Conservation (phyloP, 35 echinoderm and acorn worm species). For the Holothuria glaberrima region DNA sequence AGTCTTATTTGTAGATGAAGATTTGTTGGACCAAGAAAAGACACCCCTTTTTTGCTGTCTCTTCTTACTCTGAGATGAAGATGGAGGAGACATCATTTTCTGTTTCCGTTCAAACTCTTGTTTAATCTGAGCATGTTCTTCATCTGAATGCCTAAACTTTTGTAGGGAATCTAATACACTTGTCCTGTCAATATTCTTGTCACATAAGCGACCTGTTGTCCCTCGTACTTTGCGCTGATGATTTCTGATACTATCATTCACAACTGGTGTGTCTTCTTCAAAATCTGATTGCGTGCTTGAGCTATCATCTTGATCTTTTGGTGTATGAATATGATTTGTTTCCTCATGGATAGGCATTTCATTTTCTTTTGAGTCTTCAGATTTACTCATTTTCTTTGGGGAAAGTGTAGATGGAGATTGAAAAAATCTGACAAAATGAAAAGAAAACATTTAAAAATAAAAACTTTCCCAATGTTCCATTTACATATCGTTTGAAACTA, state of each 20-base stretch:
- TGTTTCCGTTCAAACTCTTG: not conserved
- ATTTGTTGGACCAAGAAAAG: conserved; percentile 24
- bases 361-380: not conserved
- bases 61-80: not conserved
- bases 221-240: conserved; percentile 49
- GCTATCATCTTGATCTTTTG: not conserved
- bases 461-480: too few relatives aligned
- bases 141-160: conserved; percentile 45
- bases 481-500: too few relatives aligned
- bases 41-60: not conserved
- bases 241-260: conserved; percentile 21
- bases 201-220: conserved; percentile 20
- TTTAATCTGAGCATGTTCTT: conserved; percentile 23
- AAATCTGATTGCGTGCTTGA: too few relatives aligned
- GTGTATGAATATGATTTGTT: conserved; percentile 24
- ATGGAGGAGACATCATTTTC: conserved; percentile 21
- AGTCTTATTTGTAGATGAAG: not conserved
- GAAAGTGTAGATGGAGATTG: not conserved
- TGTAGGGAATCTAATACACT: conserved; percentile 24
- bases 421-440: not conserved
- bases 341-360: not conserved
- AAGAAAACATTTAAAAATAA: too few relatives aligned
- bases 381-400: too few relatives aligned
- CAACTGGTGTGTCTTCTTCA: not conserved
- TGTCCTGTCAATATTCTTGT: conserved; percentile 37